Evolutionary conservation across 2,888 invertebrate genomes (phyloP).

Genomic region (Macaria notata): DNA sequence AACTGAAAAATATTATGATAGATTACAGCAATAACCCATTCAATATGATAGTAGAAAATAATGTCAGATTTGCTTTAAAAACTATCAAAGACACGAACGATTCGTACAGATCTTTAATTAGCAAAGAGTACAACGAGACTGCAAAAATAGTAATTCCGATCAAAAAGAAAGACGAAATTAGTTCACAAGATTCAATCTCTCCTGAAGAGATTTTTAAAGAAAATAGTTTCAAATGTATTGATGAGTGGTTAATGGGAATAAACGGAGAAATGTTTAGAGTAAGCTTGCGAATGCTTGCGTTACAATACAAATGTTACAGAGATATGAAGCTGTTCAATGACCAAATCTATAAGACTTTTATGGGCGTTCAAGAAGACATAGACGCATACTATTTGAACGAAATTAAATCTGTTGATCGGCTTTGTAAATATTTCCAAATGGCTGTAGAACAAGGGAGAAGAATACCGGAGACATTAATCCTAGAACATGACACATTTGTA

Average conservation of each 20-base stretch:
- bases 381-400: conserved; percentile 70
- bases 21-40: conserved; percentile 72
- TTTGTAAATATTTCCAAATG: conserved; percentile 77
- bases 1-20: conserved; percentile 60
- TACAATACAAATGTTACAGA: conserved; percentile 62
- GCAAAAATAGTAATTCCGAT: conserved; percentile 54
- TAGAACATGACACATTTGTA: conserved; percentile 75
- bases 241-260: conserved; percentile 82
- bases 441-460: conserved; percentile 73
- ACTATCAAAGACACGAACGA: conserved; percentile 61
- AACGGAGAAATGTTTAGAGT: conserved; percentile 81
- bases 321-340: conserved; percentile 72
- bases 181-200: conserved; percentile 51
- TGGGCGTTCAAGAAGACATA: conserved; percentile 67
- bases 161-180: conserved; percentile 61
- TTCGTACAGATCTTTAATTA: conserved; percentile 56
- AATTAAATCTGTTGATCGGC: conserved; percentile 71
- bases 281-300: conserved; percentile 62
- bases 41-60: conserved; percentile 65
- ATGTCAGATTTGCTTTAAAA: conserved; percentile 65
- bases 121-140: conserved; percentile 63
- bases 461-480: conserved; percentile 70
- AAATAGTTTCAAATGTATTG: conserved; percentile 69
- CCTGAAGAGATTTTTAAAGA: conserved; percentile 61
- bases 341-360: conserved; percentile 67